phyloP scores from a whole-genome alignment of 2,888 invertebrate genomes.

The Oasisia sp. region DNA sequence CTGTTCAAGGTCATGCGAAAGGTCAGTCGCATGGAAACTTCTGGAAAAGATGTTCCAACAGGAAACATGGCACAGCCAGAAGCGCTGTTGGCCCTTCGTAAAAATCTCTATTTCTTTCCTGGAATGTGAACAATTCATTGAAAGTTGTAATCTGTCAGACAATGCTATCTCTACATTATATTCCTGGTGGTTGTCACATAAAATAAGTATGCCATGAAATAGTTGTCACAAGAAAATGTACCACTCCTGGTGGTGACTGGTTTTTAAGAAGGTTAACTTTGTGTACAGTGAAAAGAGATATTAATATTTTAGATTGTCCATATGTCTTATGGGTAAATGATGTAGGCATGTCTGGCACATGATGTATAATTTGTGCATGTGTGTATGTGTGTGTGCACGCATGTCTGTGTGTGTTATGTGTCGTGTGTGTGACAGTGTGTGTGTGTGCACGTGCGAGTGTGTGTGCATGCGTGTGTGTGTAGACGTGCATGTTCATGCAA shows the following conservation, averaged over 20 bases:
- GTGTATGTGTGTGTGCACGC: neutral
- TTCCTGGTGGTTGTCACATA: neutral
- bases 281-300: neutral
- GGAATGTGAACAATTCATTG: neutral
- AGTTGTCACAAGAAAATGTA: slow-evolving; percentile 20
- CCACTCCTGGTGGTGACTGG: neutral
- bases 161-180: neutral
- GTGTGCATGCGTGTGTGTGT: neutral
- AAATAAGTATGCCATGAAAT: slow-evolving; percentile 21
- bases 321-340: neutral
- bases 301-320: neutral
- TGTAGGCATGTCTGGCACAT: neutral
- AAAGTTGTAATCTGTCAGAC: neutral
- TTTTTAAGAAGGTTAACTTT: neutral
- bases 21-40: neutral
- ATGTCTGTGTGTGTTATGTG: too few species aligned
- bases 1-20: neutral
- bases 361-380: neutral
- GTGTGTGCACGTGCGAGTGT: slow-evolving; percentile 24
- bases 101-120: neutral
- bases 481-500: too few species aligned
- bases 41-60: neutral
- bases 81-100: neutral
- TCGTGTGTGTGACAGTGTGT: too few species aligned
- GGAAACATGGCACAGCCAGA: neutral